A percentile compares a stretch with the other conserved stretches of the same genome.
Evolutionary conservation across 2,113 vertebrate genomes (phyloP).

Genomic region (Polypterus senegalus): DNA sequence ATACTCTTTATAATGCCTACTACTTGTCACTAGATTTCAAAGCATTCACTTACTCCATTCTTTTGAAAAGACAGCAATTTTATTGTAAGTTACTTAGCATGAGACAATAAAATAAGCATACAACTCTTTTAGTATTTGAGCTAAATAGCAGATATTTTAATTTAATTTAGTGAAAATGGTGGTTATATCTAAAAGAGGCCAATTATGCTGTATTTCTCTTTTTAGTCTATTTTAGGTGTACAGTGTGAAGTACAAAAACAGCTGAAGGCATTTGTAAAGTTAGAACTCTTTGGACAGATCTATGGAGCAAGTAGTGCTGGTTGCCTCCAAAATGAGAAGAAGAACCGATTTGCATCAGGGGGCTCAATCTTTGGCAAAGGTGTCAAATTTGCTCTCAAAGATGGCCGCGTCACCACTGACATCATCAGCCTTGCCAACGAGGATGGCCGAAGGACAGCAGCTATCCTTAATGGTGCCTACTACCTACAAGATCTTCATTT

Average conservation of each 20-base stretch:
- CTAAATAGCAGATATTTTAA: no score
- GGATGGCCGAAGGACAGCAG: constrained; percentile 78
- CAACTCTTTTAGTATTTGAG: no score
- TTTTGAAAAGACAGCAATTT: no score
- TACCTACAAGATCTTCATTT: constrained; percentile 88
- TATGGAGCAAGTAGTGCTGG: constrained; percentile 72
- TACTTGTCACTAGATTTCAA: no score
- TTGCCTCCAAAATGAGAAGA: constrained; percentile 59
- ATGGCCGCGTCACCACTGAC: constrained; percentile 74
- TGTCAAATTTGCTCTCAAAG: constrained; percentile 83
- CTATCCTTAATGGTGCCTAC: constrained; percentile 74
- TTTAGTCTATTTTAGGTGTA: constrained; percentile 83
- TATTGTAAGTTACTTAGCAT: no score
- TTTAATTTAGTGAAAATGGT: no score
- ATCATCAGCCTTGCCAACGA: constrained; percentile 90
- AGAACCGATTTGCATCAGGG: constrained; percentile 64
- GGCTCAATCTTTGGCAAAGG: constrained; percentile 87
- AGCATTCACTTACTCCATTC: no score
- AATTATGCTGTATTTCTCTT: constrained; percentile 13
- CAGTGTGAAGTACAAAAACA: constrained; percentile 96
- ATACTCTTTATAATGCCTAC: no score
- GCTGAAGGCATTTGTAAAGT: constrained; percentile 86
- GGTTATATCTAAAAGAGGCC: no score
- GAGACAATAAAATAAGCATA: no score
- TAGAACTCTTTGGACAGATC: constrained; percentile 82